A percentile compares a stretch with the other conserved stretches of the same genome.
Evolutionary conservation across 30 jellyfish, hydroid and myxozoan genomes (phyloP).

Genomic region (Hydractinia symbiolongicarpus): DNA sequence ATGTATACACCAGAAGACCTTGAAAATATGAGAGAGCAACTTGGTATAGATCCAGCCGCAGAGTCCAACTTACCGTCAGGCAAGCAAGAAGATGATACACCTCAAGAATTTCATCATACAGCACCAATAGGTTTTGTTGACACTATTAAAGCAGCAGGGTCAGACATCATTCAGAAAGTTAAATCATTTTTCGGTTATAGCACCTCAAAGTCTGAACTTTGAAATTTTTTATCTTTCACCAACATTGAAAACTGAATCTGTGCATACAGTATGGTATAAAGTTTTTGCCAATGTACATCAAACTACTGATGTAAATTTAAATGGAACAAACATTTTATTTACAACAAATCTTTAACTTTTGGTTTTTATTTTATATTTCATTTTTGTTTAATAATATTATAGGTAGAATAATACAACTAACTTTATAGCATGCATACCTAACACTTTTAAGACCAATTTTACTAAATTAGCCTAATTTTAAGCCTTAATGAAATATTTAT

Average conservation of each 20-base stretch:
- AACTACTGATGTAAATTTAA: too few relatives aligned
- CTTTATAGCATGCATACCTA: too few relatives aligned
- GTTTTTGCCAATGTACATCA: too few relatives aligned
- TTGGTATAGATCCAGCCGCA: conserved; percentile 15
- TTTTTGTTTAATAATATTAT: too few relatives aligned
- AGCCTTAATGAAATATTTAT: too few relatives aligned
- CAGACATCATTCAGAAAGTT: conserved; percentile 1
- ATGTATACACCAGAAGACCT: conserved; percentile 80
- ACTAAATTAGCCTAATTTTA: too few relatives aligned
- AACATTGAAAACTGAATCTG: not conserved
- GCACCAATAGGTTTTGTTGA: conserved; percentile 13
- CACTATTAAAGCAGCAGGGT: conserved; percentile 21
- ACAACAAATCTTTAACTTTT: too few relatives aligned
- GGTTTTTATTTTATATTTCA: too few relatives aligned
- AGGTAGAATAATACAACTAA: too few relatives aligned
- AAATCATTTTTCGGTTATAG: conserved; percentile 2
- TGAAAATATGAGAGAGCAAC: conserved; percentile 53
- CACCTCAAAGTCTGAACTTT: not conserved
- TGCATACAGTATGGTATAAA: too few relatives aligned
- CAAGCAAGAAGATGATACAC: not conserved
- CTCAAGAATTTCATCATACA: not conserved
- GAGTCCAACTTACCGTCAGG: not conserved
- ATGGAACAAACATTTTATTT: too few relatives aligned
- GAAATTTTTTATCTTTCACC: not conserved
- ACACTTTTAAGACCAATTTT: too few relatives aligned